A percentile compares a stretch with the other conserved stretches of the same genome.
phyloP scores from a whole-genome alignment of 2,888 invertebrate genomes.

The Tetheella fluctuosa region DNA sequence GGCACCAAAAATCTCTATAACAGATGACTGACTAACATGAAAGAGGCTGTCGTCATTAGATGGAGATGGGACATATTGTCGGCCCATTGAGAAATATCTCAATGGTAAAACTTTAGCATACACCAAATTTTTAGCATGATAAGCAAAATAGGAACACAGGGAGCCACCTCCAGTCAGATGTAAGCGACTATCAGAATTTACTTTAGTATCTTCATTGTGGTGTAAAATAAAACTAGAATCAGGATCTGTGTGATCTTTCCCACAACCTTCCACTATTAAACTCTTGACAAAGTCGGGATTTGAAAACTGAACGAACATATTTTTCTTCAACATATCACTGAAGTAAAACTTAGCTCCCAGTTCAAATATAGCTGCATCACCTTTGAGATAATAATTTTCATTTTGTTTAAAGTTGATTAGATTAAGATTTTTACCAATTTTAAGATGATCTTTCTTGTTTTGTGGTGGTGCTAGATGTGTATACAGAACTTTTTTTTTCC shows the following conservation, averaged over 20 bases:
- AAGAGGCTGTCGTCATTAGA: slow-evolving; percentile 83
- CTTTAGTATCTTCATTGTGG: slow-evolving; percentile 81
- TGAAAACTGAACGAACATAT: slow-evolving; percentile 86
- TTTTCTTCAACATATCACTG: slow-evolving; percentile 64
- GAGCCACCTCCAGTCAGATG: slow-evolving; percentile 91
- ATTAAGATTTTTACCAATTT: slow-evolving; percentile 79
- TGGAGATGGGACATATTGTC: slow-evolving; percentile 85
- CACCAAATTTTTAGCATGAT: slow-evolving; percentile 87
- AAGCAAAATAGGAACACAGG: slow-evolving; percentile 89
- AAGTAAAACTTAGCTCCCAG: slow-evolving; percentile 83
- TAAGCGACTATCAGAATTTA: slow-evolving; percentile 83
- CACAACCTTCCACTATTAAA: slow-evolving; percentile 89
- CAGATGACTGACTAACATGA: slow-evolving; percentile 87
- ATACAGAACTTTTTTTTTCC: slow-evolving; percentile 58
- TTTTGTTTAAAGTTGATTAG: slow-evolving; percentile 85
- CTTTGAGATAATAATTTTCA: slow-evolving; percentile 85
- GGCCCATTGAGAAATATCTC: slow-evolving; percentile 87
- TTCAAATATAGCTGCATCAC: slow-evolving; percentile 89
- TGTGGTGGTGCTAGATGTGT: slow-evolving; percentile 51
- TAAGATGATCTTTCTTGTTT: slow-evolving; percentile 78
- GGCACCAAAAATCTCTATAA: slow-evolving; percentile 86
- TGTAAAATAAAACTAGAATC: slow-evolving; percentile 84
- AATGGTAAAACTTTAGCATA: slow-evolving; percentile 86
- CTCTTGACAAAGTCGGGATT: slow-evolving; percentile 92
- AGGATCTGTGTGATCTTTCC: slow-evolving; percentile 82